Evolutionary conservation across 2,113 vertebrate species (phyloP).

Genomic region (Chlamydotis undulata): DNA sequence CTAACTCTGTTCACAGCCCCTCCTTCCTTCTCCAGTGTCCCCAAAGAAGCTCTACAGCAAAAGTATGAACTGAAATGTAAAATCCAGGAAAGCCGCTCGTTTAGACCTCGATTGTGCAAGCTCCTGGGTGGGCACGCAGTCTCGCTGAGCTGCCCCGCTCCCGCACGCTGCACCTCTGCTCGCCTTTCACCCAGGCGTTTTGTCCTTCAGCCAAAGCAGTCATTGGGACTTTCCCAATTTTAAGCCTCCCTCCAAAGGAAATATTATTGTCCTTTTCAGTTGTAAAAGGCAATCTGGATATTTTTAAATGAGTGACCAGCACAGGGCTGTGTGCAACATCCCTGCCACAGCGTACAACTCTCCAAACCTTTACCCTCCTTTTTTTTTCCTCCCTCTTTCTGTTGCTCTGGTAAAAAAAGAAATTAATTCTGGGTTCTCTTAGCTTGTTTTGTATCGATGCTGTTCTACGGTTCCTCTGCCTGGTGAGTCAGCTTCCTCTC

Average conservation of each 20-base stretch:
- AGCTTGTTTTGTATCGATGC: neutral
- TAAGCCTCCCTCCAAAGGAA: slow-evolving; percentile 10
- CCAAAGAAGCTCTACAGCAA: neutral
- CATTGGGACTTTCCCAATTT: neutral
- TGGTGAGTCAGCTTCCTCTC: slow-evolving; percentile 45
- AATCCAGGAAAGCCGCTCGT: accelerated
- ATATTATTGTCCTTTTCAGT: slow-evolving; percentile 24
- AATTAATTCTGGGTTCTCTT: neutral
- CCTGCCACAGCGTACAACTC: accelerated
- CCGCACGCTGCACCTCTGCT: neutral
- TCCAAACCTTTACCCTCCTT: neutral
- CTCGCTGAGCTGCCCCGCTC: accelerated
- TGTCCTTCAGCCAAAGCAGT: neutral
- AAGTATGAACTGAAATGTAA: neutral
- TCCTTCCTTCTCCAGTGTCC: neutral
- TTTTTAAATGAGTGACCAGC: neutral
- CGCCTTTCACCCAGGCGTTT: neutral
- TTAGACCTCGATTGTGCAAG: neutral
- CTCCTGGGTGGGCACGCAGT: accelerated
- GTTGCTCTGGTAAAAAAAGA: neutral
- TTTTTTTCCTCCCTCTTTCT: neutral
- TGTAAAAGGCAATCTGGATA: slow-evolving; percentile 35
- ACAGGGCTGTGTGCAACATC: neutral
- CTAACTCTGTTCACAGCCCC: neutral
- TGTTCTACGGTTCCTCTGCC: neutral